These are phyloP conservation scores for Hyposmocoma kahamanoa DNA, from an alignment of 1,140 invertebrate genomes.

Conservation along the genomic window DNA sequence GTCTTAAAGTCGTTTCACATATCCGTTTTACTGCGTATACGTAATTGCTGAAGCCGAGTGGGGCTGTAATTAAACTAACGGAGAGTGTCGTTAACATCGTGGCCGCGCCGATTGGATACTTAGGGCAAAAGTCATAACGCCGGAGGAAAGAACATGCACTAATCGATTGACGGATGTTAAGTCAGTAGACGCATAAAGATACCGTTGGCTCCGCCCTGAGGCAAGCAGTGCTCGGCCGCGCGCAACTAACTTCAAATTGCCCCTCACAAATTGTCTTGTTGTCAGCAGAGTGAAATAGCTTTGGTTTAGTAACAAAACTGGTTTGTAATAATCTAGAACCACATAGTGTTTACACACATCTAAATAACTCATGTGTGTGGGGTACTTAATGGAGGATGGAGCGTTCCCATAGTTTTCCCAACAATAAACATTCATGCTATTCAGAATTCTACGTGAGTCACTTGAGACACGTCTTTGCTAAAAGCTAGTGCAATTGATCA, in stretches of 20 bases:
- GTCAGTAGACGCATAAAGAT: conserved; percentile 13
- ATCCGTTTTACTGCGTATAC: conserved; percentile 48
- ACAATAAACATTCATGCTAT: too few relatives aligned
- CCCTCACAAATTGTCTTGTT: neutral
- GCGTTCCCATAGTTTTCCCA: too few relatives aligned
- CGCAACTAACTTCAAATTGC: neutral
- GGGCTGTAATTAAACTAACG: conserved; percentile 61
- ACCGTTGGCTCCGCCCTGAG: conserved; percentile 11
- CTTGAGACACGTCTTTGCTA: neutral
- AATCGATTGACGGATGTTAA: conserved; percentile 26
- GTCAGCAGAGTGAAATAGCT: too few relatives aligned
- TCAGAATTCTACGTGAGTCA: neutral
- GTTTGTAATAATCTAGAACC: too few relatives aligned
- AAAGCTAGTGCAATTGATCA: conserved; percentile 20
- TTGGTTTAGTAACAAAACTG: too few relatives aligned
- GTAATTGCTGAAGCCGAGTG: conserved; percentile 50
- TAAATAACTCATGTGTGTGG: too few relatives aligned
- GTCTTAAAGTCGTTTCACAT: conserved; percentile 52
- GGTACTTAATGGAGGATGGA: too few relatives aligned
- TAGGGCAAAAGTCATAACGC: conserved; percentile 35
- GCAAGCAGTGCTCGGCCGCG: neutral
- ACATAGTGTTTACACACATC: too few relatives aligned
- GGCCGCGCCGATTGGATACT: conserved; percentile 31
- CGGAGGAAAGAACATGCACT: conserved; percentile 20
- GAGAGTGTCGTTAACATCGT: conserved; percentile 45